Conservation (phyloP, 2,113 vertebrate species). For the Zeus faber region DNA sequence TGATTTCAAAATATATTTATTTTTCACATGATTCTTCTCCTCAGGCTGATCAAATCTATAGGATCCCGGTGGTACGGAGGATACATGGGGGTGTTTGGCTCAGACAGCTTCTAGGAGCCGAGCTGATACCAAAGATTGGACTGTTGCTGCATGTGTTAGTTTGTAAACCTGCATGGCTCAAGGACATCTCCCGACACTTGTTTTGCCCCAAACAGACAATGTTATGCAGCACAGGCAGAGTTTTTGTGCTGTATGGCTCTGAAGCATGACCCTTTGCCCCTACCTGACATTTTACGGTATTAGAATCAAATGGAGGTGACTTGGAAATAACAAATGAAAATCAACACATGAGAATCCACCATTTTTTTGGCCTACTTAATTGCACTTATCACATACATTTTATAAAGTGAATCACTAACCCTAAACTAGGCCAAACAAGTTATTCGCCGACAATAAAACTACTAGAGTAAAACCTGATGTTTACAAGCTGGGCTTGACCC, state of each 20-base stretch:
- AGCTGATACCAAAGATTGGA: constrained; percentile 29
- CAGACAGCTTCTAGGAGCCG: constrained; percentile 33
- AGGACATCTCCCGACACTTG: constrained; percentile 24
- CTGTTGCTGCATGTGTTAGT: constrained; percentile 30
- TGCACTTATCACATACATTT: constrained; percentile 22
- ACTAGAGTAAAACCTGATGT: constrained; percentile 44
- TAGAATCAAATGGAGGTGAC: constrained; percentile 28
- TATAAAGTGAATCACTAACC: constrained; percentile 43
- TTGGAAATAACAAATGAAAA: constrained; percentile 5
- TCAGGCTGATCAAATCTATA: constrained; percentile 31
- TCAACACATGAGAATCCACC: background rate
- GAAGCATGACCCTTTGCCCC: constrained; percentile 42
- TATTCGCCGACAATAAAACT: constrained; percentile 14
- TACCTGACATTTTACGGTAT: constrained; percentile 29
- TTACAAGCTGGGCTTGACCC: constrained; percentile 55
- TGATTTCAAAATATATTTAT: too few relatives aligned
- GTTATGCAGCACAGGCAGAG: constrained; percentile 45
- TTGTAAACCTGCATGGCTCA: constrained; percentile 35
- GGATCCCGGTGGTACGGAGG: constrained; percentile 45
- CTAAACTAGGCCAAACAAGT: constrained; percentile 29
- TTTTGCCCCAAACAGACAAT: constrained; percentile 33
- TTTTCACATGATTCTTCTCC: constrained; percentile 22
- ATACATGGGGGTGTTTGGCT: constrained; percentile 48
- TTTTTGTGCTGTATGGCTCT: constrained; percentile 40
- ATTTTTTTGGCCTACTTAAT: constrained; percentile 15